Evolutionary conservation across 2,113 vertebrate species (phyloP).

Genomic region (Climacteris rufus): DNA sequence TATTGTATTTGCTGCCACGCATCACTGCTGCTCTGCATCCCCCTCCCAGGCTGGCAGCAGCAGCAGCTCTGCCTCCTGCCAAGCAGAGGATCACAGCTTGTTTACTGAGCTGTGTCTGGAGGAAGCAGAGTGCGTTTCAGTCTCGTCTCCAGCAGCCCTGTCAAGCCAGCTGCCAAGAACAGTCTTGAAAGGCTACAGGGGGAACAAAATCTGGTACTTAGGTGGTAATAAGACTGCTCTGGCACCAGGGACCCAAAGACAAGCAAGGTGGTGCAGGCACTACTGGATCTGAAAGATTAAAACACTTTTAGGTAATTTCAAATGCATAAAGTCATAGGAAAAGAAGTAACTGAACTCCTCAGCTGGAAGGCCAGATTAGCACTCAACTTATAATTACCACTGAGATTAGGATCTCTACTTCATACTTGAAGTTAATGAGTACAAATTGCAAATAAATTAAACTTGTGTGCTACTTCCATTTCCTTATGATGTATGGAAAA

Average conservation of each 20-base stretch:
- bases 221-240: neutral
- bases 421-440: neutral
- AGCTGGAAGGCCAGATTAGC: neutral
- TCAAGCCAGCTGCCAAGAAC: conserved; percentile 37
- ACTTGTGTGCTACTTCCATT: neutral
- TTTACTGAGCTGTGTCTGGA: conserved; percentile 12
- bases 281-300: neutral
- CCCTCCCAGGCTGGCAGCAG: neutral
- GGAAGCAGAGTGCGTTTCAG: neutral
- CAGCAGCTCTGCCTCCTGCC: neutral
- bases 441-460: conserved; percentile 22
- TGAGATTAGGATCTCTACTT: neutral
- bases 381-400: neutral
- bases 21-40: neutral
- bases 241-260: neutral
- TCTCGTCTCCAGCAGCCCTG: neutral
- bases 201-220: neutral
- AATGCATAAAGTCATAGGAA: neutral
- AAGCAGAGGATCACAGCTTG: conserved; percentile 18
- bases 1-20: neutral
- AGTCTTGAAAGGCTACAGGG: neutral
- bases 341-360: neutral
- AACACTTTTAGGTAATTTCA: neutral
- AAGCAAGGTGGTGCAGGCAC: neutral
- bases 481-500: neutral